phyloP scores from a whole-genome alignment of 35 echinoderm and acorn worm species.

The Apostichopus japonicus region DNA sequence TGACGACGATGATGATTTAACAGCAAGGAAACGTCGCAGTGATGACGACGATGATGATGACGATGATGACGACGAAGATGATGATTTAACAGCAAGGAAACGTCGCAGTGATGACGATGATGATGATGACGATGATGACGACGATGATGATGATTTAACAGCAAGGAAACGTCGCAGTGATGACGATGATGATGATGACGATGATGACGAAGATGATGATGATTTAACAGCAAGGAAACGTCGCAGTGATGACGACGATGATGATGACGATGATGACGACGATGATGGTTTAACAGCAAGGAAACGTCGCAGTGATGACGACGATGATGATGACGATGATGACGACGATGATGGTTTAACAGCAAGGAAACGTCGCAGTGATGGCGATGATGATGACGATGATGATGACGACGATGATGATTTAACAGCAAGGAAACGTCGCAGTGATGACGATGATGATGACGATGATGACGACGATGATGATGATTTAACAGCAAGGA shows the following conservation, averaged over 20 bases:
- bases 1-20: not conserved
- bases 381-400: not conserved
- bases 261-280: not conserved
- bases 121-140: not conserved
- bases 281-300: not conserved
- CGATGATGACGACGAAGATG: not conserved
- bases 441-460: not conserved
- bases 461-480: not conserved
- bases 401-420: not conserved
- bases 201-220: not conserved
- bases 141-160: not conserved
- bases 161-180: not conserved
- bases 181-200: constrained; percentile 4
- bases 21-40: not conserved
- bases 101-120: not conserved
- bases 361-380: not conserved
- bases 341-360: not conserved
- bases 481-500: not conserved
- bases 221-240: not conserved
- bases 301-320: not conserved
- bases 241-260: not conserved
- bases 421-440: too few relatives aligned
- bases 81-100: not conserved
- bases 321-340: constrained; percentile 4
- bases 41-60: not conserved